Percentiles rank a stretch among this genome's conserved stretches.
These are phyloP conservation scores for Andrena chrysosceles DNA, from an alignment of 2,888 invertebrate genomes.

Conservation along the genomic window DNA sequence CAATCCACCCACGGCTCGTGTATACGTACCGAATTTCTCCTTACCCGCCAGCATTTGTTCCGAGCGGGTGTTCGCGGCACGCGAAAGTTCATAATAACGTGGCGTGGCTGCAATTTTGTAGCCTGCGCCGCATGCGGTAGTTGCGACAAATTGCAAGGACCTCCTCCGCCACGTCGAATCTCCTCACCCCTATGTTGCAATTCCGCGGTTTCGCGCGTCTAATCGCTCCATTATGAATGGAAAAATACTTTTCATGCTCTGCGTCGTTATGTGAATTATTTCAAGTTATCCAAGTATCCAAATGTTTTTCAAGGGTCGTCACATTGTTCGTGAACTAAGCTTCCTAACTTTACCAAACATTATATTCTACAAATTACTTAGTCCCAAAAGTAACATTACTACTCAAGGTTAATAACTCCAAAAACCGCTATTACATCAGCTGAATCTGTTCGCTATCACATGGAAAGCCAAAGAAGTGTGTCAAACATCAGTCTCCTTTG, in stretches of 20 bases:
- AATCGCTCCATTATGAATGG: conserved; percentile 21
- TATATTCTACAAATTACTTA: too few species aligned
- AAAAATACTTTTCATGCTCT: not conserved
- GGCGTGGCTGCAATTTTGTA: conserved; percentile 55
- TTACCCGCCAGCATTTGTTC: conserved; percentile 50
- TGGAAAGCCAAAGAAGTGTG: too few species aligned
- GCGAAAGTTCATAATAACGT: conserved; percentile 72
- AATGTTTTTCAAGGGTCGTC: too few species aligned
- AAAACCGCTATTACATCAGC: too few species aligned
- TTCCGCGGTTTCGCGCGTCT: not conserved
- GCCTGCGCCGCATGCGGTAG: conserved; percentile 31
- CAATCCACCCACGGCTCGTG: conserved; percentile 48
- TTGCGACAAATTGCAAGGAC: conserved; percentile 46
- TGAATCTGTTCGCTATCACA: too few species aligned
- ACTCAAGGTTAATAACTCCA: too few species aligned
- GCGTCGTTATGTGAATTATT: not conserved
- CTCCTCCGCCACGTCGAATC: conserved; percentile 1
- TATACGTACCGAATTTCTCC: conserved; percentile 55
- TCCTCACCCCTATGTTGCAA: not conserved
- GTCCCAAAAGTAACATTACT: too few species aligned
- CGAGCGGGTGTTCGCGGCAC: conserved; percentile 59
- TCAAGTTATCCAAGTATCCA: not conserved
- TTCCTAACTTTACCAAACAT: too few species aligned
- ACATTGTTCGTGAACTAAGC: too few species aligned
- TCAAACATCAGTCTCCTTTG: too few species aligned